Base-by-base conservation (phyloP, 30 jellyfish, hydroid and myxozoan genomes). In the Aurelia sp. region DNA sequence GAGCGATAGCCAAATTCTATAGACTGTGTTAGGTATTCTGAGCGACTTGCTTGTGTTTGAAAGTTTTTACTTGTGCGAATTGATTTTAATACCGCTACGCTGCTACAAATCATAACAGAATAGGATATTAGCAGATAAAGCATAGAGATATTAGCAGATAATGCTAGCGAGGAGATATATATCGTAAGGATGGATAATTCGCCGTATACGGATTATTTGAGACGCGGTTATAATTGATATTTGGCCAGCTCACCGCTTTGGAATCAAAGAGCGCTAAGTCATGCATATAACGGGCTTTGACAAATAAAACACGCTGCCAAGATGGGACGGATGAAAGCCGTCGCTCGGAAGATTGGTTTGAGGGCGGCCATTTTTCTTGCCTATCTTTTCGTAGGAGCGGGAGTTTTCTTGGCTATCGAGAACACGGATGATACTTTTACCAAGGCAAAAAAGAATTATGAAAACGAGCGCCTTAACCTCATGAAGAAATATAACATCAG, bases 321-420 rank as follows among this genome's bases (percentile, higher is more conserved):
- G 12, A 91, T 91, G 97, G 83, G 95, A 5, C 82, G 88, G 63
- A 24, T 81, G 52, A 92, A 87, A 64, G 89, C 96, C 8, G 75
- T 71, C 63, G 51, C 69, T 38, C 91, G 91, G 19, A 92, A 92
- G 58, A 44, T 92, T 44, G 90, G 92, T 19, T 86, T 87, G 10
- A 81, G 98, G 65, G 89, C 97, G n/a, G 59, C 78, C 18, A 79
- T 92, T 21, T 92, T 92, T 68, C 94, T 92, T 31, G 95, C 64
- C 31, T 92, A 92, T 63, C 82, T 92, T 20, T 92, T 92, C 81
- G 35, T 87, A 18, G 98, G 98, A 6, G 98, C 98, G 17, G 98
- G 98, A 9, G 78, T 92, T 13, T 92, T 92, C 65, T 83, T 92
- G 27, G 96, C 87, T 50, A 77, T 92, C 74, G 98, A 92, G 68